Base-by-base conservation (phyloP, 2,113 vertebrate species). In the Colossoma macropomum region DNA sequence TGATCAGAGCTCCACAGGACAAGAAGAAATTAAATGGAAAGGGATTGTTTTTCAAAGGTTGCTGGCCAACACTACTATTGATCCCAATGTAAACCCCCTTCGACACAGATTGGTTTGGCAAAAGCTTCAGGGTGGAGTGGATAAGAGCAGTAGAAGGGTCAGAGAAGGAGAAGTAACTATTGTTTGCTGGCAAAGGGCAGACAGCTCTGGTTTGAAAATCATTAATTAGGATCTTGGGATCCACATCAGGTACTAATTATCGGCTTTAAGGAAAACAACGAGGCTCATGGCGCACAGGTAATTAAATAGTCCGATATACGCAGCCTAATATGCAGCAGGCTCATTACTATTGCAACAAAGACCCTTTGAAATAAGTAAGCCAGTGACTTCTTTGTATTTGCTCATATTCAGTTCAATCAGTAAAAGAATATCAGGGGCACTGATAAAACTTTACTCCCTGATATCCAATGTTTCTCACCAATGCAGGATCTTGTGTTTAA, bases 61-160 rank as follows among this genome's bases (percentile, higher is more conserved):
- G 21, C 48, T 79, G 59, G 86, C 84, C 78, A 87, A 85, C 90
- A 87, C 86, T 68, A 50, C 74, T 87, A 93, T 90, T 65, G 89
- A 92, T 91, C 73, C 69, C 15, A 50, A 73, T 54, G 27, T 80
- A 54, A 79, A 81, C 79, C 80, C 80, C 63, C 69, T 77, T 68
- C 79, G 84, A 80, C 68, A 50, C 66, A 68, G 77, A 91, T 87
- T 69, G 88, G 88, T 85, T 83, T 60, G 28, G 32, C 63, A 79
- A 54, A 41, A 63, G 75, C 77, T 69, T 75, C 59, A 45, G 48
- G 54, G 23, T 81, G 45, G 38, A 75, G 34, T 16, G 2, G 23
- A 74, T 45, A 41, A 75, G 54, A 77, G 30, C 60, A 32, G 52
- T 72, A 77, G 30, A 52, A 34, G 28, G 59, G 41, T 27, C 3